Conservation (phyloP, 2,888 invertebrate genomes). For the Baronia brevicornis region DNA sequence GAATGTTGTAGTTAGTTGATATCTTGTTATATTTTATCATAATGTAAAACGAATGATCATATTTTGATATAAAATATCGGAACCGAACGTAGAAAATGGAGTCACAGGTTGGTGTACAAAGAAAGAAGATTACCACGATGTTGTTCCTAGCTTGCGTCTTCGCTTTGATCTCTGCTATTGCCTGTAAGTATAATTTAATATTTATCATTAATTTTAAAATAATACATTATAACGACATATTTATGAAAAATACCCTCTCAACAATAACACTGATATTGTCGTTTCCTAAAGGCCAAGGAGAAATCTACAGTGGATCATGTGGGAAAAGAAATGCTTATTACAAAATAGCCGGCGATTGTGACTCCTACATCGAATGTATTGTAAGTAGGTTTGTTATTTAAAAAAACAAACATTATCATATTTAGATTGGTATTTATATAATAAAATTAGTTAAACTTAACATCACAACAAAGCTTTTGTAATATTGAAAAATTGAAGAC, state of each 20-base stretch:
- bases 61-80: constrained; percentile 10
- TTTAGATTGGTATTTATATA: too few relatives aligned
- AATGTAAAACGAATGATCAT: too few relatives aligned
- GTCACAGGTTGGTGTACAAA: too few relatives aligned
- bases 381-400: constrained; percentile 25
- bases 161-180: constrained; percentile 8
- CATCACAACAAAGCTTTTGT: too few relatives aligned
- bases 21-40: too few relatives aligned
- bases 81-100: too few relatives aligned
- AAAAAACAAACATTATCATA: neutral
- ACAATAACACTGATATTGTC: neutral
- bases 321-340: constrained; percentile 77
- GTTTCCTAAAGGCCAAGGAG: too few relatives aligned
- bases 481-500: too few relatives aligned
- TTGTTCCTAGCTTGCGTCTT: constrained; percentile 9
- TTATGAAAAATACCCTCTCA: neutral
- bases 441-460: neutral
- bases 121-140: constrained; percentile 6
- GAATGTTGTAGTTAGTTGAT: too few relatives aligned
- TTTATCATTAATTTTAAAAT: neutral
- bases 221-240: neutral
- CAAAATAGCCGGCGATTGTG: constrained; percentile 76
- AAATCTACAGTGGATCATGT: constrained; percentile 39
- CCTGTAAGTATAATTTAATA: constrained; percentile 6
- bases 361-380: constrained; percentile 77